Base-by-base conservation (phyloP, 2,113 vertebrate genomes). In the Hyla sarda region DNA sequence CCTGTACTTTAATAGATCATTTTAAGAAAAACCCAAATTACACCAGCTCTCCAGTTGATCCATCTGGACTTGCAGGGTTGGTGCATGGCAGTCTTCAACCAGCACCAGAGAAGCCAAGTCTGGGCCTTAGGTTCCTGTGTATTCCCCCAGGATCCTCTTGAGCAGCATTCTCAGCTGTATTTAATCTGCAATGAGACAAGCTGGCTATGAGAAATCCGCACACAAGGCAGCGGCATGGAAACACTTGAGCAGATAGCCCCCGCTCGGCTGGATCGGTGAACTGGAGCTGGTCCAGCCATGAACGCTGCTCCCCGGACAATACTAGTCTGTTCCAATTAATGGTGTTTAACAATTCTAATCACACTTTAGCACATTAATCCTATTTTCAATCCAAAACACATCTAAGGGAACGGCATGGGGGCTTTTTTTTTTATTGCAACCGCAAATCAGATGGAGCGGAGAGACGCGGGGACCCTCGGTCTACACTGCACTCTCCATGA, bases 361-460 rank as follows among this genome's bases (percentile, higher is more conserved):
- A 98, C 96, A 97, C 96, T 96, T 98, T 97, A 98, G 97, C 96
- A 96, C 96, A 98, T 99, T 98, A 99, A 99, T 99, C 97, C 98
- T 97, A 97, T 98, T 98, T 98, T 97, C 95, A 93, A 96, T 96
- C 96, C 96, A 96, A 97, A 97, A 97, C 96, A 97, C 95, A 97
- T 96, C 95, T 94, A 93, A 97, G 92, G 91, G 94, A 94, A 94
- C 94, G 92, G 95, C 95, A 95, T 95, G 95, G 95, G 95, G 94
- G 93, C 93, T 41, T 41, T 41, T 93, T 93, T 96, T 69, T 97
- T 96, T 96, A 96, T 95, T 96, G 96, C 96, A 96, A 96, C 95
- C 93, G 94, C 96, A 96, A 96, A 96, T 96, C 95, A 96, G 97
- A 99, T 96, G 96, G 94, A 97, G 95, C 93, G 93, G 95, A 97